Conservation (phyloP, 2,888 invertebrate species). For the Mesorhabditis sp. region DNA sequence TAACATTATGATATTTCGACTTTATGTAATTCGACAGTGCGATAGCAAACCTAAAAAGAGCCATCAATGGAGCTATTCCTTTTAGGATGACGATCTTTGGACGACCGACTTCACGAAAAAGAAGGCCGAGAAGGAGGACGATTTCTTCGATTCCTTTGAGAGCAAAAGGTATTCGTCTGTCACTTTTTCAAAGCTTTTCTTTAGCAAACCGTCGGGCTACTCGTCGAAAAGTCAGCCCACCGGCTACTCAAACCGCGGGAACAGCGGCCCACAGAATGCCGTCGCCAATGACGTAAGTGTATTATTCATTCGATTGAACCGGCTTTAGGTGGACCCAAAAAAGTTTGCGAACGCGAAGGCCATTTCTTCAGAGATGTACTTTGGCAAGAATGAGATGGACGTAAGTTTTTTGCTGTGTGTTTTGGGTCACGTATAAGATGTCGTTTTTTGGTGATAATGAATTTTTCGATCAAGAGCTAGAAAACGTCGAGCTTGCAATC, state of each 20-base stretch:
- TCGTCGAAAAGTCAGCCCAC: background rate
- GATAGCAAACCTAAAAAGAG: too few relatives aligned
- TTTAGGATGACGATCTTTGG: constrained; percentile 32
- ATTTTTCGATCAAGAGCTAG: too few relatives aligned
- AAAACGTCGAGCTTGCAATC: background rate
- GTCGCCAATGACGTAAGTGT: background rate
- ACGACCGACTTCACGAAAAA: constrained; percentile 25
- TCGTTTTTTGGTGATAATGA: constrained; percentile 14
- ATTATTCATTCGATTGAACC: background rate
- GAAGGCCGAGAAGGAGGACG: constrained; percentile 35
- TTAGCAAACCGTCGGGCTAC: background rate
- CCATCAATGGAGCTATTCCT: too few relatives aligned
- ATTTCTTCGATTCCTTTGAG: constrained; percentile 53
- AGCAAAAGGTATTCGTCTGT: constrained; percentile 8
- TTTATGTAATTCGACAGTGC: too few relatives aligned
- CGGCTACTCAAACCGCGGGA: constrained; percentile 2
- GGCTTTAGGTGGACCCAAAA: constrained; percentile 72
- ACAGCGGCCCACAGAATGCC: background rate
- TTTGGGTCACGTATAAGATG: constrained; percentile 11
- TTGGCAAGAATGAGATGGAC: constrained; percentile 68
- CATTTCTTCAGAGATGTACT: constrained; percentile 94
- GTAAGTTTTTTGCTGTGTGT: constrained; percentile 17
- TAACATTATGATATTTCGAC: too few relatives aligned
- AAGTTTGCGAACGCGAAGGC: constrained; percentile 96
- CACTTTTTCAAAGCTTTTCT: background rate